Base-by-base conservation (phyloP, 2,888 invertebrate species). In the Eupithecia subfuscata region DNA sequence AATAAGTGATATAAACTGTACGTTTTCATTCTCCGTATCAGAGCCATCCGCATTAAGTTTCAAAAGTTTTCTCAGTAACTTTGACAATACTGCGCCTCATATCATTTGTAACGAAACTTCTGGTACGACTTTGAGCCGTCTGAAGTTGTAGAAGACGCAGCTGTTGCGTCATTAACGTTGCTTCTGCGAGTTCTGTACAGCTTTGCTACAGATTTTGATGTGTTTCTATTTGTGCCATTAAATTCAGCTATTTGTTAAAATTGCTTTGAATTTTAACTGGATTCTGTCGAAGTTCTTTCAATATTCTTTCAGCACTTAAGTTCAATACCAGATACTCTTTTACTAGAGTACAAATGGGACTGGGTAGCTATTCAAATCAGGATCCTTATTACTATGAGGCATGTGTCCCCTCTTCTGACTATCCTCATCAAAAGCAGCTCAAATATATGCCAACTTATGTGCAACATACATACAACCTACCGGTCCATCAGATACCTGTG, bases 81-180 rank as follows among this genome's bases (percentile, higher is more conserved):
- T 75, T 48, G 43, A 69, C 77, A 73, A 77, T 75, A 70, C 75
- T 70, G 65, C 52, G 70, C 70, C 72, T 77, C 77, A 70, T 77
- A 72, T 77, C 71, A 75, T 77, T 74, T 77, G 74, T 75, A 67
- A 72, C 72, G 65, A 74, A 74, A 73, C 67, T 75, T 75, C 72
- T 63, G 56, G 43, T 52, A 64, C 48, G 75, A 45, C 43, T 68
- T 70, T 34, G 69, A 40, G 70, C 67, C 14, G 40, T 69, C 67
- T 16, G 60, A 75, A 75, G 64, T 75, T 73, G 69, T 65, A 74
- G 34, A 22, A 48, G 52, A n/a, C 43, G 72, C 76, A 72, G 75
- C 73, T 73, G 77, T 52, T 73, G 72, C 67, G 68, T 73, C 77
- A 77, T 73, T 73, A 77, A 68, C 64, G 48, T 73, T 73, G 25